A percentile compares a stretch with the other conserved stretches of the same genome.
Conservation (phyloP, 2,888 invertebrate genomes). For the Agrochola circellaris region DNA sequence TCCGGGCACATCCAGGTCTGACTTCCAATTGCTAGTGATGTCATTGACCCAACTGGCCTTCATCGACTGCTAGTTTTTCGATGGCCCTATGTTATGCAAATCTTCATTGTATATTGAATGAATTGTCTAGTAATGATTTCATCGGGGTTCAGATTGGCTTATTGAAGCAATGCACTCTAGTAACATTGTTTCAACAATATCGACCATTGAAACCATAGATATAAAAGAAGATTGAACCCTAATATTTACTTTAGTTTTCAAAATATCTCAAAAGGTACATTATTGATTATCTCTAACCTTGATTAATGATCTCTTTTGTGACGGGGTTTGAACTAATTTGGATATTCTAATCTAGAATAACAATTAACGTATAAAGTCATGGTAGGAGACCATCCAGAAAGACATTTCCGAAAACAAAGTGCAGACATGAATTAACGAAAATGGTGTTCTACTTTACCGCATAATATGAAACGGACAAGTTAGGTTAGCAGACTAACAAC, state of each 20-base stretch:
- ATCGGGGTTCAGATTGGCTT: conserved; percentile 8
- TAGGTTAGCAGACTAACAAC: conserved; percentile 15
- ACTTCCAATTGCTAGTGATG: conserved; percentile 38
- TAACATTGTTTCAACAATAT: conserved; percentile 10
- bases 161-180: conserved; percentile 15
- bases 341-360: neutral
- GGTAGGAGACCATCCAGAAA: neutral
- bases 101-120: conserved; percentile 41
- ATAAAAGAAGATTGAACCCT: neutral
- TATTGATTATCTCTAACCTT: neutral
- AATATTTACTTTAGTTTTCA: neutral
- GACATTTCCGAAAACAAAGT: conserved; percentile 9
- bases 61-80: conserved; percentile 60
- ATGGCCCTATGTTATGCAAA: conserved; percentile 43
- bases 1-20: conserved; percentile 42
- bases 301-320: neutral
- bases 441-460: conserved; percentile 27
- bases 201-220: conserved; percentile 8
- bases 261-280: conserved; percentile 20
- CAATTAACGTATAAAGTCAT: neutral
- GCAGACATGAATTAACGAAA: conserved; percentile 15
- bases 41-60: conserved; percentile 52
- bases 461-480: conserved; percentile 7
- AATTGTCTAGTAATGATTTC: conserved; percentile 27
- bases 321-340: neutral